Percentiles rank a stretch among this genome's conserved stretches.
phyloP scores from a whole-genome alignment of 2,888 invertebrate species.

The Drosophila birchii region DNA sequence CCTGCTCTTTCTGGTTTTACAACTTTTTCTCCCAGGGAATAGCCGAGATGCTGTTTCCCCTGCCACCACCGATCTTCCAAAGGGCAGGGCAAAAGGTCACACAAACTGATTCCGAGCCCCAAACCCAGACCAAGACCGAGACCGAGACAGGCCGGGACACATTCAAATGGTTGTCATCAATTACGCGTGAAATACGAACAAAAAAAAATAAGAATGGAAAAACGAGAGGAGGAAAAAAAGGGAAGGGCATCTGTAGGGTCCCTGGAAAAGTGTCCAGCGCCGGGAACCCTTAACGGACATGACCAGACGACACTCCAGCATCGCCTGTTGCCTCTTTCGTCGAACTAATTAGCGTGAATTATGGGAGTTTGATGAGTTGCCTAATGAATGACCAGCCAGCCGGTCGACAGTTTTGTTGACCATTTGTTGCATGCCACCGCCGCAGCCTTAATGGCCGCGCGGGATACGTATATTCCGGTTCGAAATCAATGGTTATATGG shows the following conservation, averaged over 20 bases:
- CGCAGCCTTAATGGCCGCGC: constrained; percentile 17
- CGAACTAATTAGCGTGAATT: constrained; percentile 67
- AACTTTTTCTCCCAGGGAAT: constrained; percentile 19
- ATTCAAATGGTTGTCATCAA: constrained; percentile 66
- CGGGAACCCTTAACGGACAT: constrained; percentile 4
- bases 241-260: background rate
- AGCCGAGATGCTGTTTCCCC: background rate
- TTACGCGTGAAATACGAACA: constrained; percentile 52
- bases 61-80: background rate
- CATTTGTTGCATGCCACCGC: constrained; percentile 49
- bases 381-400: constrained; percentile 36
- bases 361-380: constrained; percentile 56
- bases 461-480: constrained; percentile 17
- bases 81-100: constrained; percentile 35
- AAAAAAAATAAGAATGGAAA: constrained; percentile 15
- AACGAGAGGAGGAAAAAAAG: background rate
- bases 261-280: constrained; percentile 23
- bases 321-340: constrained; percentile 37
- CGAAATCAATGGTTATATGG: constrained; percentile 1
- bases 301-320: constrained; percentile 14
- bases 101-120: constrained; percentile 3
- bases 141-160: constrained; percentile 17
- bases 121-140: constrained; percentile 1
- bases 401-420: constrained; percentile 48
- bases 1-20: constrained; percentile 25